phyloP scores from a whole-genome alignment of 2,888 invertebrate genomes.

The Andricus curvator region DNA sequence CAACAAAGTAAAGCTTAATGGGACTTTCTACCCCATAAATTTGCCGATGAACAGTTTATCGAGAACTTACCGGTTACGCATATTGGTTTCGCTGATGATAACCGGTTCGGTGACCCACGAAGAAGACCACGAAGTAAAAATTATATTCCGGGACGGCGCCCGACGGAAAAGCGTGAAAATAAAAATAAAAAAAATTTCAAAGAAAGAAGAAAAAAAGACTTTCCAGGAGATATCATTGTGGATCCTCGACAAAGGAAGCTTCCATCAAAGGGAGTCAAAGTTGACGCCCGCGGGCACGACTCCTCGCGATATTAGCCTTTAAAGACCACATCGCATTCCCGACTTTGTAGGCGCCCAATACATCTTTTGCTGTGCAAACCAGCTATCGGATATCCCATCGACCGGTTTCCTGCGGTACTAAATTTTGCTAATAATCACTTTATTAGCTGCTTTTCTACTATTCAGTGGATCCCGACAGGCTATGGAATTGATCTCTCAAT shows the following conservation, averaged over 20 bases:
- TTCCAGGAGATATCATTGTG: slow-evolving; percentile 67
- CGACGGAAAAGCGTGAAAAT: slow-evolving; percentile 46
- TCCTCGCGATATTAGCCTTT: slow-evolving; percentile 63
- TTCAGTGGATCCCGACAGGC: neutral
- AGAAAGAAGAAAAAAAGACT: slow-evolving; percentile 55
- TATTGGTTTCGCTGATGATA: slow-evolving; percentile 37
- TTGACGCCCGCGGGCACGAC: slow-evolving; percentile 62
- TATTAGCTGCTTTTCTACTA: slow-evolving; percentile 42
- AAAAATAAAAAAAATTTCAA: neutral
- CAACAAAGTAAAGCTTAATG: slow-evolving; percentile 41
- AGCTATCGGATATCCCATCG: neutral
- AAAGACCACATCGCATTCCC: slow-evolving; percentile 43
- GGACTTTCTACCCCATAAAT: slow-evolving; percentile 39
- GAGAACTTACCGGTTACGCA: slow-evolving; percentile 37
- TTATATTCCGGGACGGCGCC: slow-evolving; percentile 42
- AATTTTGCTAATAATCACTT: slow-evolving; percentile 47
- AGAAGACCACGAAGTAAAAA: slow-evolving; percentile 11
- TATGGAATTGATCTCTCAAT: too few species aligned
- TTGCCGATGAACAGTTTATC: slow-evolving; percentile 35
- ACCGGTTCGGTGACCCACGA: slow-evolving; percentile 23
- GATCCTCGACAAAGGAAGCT: slow-evolving; percentile 60
- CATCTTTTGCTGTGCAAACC: slow-evolving; percentile 1
- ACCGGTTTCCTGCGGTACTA: slow-evolving; percentile 48
- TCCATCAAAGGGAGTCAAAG: slow-evolving; percentile 68
- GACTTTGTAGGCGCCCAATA: slow-evolving; percentile 43